Evolutionary conservation across 2,797 vertebrate genomes (phyloP).

Genomic region (Aythya fuligula): DNA sequence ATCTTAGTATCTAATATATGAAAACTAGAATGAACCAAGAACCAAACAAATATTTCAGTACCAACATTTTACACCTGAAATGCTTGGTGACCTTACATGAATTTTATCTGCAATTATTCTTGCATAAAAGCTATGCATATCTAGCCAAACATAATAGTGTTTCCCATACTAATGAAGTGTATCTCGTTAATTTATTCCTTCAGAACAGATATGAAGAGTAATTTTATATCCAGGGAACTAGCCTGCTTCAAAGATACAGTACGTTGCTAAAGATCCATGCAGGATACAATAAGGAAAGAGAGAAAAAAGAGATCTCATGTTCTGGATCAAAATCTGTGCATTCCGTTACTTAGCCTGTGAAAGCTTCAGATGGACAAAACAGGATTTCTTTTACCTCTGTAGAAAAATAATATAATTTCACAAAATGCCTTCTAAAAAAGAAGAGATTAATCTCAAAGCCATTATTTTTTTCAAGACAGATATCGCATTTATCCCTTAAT

Average conservation of each 20-base stretch:
- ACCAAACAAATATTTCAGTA: neutral
- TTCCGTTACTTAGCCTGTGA: neutral
- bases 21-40: neutral
- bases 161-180: neutral
- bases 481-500: neutral
- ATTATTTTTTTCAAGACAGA: neutral
- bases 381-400: neutral
- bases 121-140: constrained; percentile 6
- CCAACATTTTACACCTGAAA: neutral
- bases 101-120: constrained; percentile 17
- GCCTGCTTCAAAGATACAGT: neutral
- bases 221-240: constrained; percentile 18
- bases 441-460: neutral
- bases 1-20: neutral
- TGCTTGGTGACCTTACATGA: neutral
- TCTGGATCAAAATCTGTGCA: neutral
- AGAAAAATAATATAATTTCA: neutral
- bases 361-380: neutral
- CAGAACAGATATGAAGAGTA: neutral
- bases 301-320: neutral
- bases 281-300: neutral
- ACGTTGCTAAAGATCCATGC: neutral
- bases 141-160: neutral
- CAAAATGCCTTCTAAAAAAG: neutral
- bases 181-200: constrained; percentile 2